These are phyloP conservation scores for silkworm (Bombyx mori) DNA, from an alignment of 1,140 invertebrate species.

Conservation along the genomic window ASM3026992v2 NC_085121.1:15696001-15696500, in stretches of 20 bases:
- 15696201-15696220: background rate
- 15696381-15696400: background rate
- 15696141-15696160: slow-evolving; percentile 9
- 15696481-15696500: too few relatives aligned
- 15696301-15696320: background rate
- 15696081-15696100: too few relatives aligned
- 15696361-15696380: background rate
- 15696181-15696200: background rate
- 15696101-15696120: background rate
- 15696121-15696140: background rate
- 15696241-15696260: background rate
- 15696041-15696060: too few relatives aligned
- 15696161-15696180: background rate
- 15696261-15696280: background rate
- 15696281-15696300: background rate
- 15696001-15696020: too few relatives aligned
- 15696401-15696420: background rate
- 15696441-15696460: too few relatives aligned
- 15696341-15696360: background rate
- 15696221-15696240: background rate
- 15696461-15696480: too few relatives aligned
- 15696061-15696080: too few relatives aligned
- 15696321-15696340: slow-evolving; percentile 3
- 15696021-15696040: too few relatives aligned
- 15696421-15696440: slow-evolving; percentile 1